A percentile compares a stretch with the other conserved stretches of the same genome.
Conservation (phyloP, 2,888 invertebrate genomes). For the Pachymerium ferrugineum region DNA sequence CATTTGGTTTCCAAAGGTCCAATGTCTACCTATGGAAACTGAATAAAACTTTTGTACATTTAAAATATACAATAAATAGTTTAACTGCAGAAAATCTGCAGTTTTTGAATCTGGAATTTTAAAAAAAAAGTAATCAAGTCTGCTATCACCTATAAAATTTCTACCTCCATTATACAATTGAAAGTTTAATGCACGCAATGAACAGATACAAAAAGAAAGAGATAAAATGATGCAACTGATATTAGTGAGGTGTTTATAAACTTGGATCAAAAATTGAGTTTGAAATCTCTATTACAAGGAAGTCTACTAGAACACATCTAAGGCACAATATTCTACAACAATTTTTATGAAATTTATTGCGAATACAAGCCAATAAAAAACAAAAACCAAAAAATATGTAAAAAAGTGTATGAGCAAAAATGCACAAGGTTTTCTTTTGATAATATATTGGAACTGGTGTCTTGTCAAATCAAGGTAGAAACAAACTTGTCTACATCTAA, state of each 20-base stretch:
- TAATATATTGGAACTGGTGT: too few species aligned
- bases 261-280: not conserved
- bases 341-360: not conserved
- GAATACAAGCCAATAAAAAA: not conserved
- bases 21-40: too few species aligned
- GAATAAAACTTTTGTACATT: too few species aligned
- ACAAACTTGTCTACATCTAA: too few species aligned
- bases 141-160: too few species aligned
- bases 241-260: not conserved
- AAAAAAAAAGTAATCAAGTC: too few species aligned
- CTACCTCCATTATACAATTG: conserved; percentile 3
- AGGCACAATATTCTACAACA: conserved; percentile 17
- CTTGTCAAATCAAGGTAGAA: too few species aligned
- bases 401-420: not conserved
- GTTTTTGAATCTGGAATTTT: too few species aligned
- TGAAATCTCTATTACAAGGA: not conserved
- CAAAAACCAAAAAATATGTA: not conserved
- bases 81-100: too few species aligned
- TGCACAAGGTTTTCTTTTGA: too few species aligned
- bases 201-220: conserved; percentile 2
- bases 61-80: too few species aligned
- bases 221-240: not conserved
- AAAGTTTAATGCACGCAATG: not conserved
- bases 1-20: too few species aligned
- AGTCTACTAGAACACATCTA: conserved; percentile 3